Evolutionary conservation across 1,140 invertebrate genomes (phyloP), one percentile per base, ranked within the genome.

Genomic region (Atta colombica): DNA sequence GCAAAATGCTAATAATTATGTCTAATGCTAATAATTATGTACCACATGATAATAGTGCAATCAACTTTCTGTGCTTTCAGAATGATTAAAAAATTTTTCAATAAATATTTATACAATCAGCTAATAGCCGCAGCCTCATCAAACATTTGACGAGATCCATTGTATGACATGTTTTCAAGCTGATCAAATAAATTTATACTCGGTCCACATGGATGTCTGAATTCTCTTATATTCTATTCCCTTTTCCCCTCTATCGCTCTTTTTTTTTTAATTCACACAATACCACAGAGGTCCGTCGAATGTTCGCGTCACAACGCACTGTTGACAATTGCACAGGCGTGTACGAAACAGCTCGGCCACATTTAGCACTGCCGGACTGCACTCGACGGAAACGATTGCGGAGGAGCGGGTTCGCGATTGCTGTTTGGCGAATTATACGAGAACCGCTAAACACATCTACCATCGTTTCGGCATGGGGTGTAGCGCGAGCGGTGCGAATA

Each of bases 281-380:
- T 53, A 58, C 72, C 45, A 45, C 39, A 45, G 8, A n/a, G 39
- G 25, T 85, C 51, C 18, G 39, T 78, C 25, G 58, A 78, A 66
- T 45, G 75, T 77, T 39, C 28, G 72, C 58, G 69, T 55, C 8
- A 63, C 60, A 39, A 80, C 51, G 39, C 39, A n/a, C 39, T 35
- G 53, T 18, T 21, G 35, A 53, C 74, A 39, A 55, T 49, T 21
- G 39, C 25, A 69, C 39, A 35, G 25, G 14, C 63, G 35, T 25
- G 8, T 28, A 61, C 69, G 45, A 51, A 35, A 84, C 39, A 75
- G 55, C 55, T 60, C 77, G 45, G 21, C 16, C 35, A 75, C 18
- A 61, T 88, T 89, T 88, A 86, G 72, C 87, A 31, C n/a, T 25
- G 28, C 65, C 65, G 49, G 4, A 18, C 74, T 66, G 60, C 66